These are phyloP conservation scores for Phortica magna DNA, from an alignment of 2,888 invertebrate genomes.

Conservation along the genomic window DNA sequence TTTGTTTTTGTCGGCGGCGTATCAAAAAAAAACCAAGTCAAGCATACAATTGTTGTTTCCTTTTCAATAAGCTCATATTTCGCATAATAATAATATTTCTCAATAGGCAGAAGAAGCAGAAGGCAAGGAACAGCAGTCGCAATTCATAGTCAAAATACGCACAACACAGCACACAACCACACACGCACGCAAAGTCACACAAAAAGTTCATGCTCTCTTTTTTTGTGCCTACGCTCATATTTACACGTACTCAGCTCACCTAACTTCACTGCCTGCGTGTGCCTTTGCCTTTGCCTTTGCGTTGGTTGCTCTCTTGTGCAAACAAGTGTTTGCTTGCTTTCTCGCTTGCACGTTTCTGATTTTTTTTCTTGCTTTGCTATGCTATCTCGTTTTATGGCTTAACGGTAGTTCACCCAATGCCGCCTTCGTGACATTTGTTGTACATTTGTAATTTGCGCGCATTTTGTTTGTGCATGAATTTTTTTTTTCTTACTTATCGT, in stretches of 20 bases:
- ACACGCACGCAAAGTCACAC: too few relatives aligned
- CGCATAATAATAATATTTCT: not conserved
- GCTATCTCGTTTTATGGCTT: not conserved
- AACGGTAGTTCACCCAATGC: not conserved
- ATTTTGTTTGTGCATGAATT: constrained; percentile 53
- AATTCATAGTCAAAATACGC: too few relatives aligned
- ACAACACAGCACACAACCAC: too few relatives aligned
- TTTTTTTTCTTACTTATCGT: not conserved
- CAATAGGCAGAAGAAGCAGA: too few relatives aligned
- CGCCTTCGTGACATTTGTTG: not conserved
- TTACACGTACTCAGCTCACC: not conserved
- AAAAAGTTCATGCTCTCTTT: too few relatives aligned
- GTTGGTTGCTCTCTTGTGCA: constrained; percentile 61
- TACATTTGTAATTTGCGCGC: constrained; percentile 45
- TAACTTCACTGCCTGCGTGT: too few relatives aligned
- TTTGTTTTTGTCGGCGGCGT: too few relatives aligned
- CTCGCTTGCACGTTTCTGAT: constrained; percentile 33
- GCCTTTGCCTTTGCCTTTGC: constrained; percentile 45
- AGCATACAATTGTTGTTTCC: not conserved
- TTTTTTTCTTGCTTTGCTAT: not conserved
- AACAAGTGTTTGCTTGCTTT: constrained; percentile 69
- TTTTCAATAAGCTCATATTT: constrained; percentile 5
- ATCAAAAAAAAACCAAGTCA: too few relatives aligned
- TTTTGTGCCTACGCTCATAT: too few relatives aligned
- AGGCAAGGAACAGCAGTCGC: too few relatives aligned